These are phyloP conservation scores for Emydura subglobosa DNA, from an alignment of 2,113 vertebrate genomes.

Conservation along the genomic window DNA sequence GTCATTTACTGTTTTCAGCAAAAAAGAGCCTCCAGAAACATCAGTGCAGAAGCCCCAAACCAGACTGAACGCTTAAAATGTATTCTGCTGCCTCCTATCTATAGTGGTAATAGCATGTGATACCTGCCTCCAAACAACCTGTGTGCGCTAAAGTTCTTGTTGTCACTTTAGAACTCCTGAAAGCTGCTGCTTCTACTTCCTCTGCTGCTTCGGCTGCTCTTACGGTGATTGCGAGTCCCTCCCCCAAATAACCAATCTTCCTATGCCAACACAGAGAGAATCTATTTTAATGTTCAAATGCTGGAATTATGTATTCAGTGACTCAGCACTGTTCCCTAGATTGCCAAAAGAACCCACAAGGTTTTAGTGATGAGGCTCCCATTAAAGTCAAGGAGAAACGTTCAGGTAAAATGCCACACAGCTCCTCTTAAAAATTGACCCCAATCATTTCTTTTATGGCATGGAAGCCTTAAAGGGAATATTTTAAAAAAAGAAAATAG, in stretches of 20 bases:
- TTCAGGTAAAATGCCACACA: not conserved
- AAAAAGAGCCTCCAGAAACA: not conserved
- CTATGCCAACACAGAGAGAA: not conserved
- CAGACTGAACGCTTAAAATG: not conserved
- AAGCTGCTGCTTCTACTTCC: not conserved
- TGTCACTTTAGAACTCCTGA: not conserved
- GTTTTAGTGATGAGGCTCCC: not conserved
- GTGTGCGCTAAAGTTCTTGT: not conserved
- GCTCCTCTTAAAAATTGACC: not conserved
- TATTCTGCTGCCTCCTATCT: not conserved
- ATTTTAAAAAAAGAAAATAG: not conserved
- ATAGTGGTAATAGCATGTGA: accelerated
- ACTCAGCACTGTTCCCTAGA: not conserved
- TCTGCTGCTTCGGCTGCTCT: not conserved
- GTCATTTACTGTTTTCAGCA: not conserved
- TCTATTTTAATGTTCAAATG: not conserved
- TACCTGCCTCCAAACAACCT: not conserved
- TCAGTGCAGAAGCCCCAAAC: not conserved
- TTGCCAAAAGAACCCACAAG: not conserved
- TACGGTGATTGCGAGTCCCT: not conserved
- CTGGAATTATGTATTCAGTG: not conserved
- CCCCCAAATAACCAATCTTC: not conserved
- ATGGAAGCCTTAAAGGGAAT: not conserved
- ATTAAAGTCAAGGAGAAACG: not conserved
- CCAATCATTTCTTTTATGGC: not conserved